A percentile compares a stretch with the other conserved stretches of the same genome.
phyloP scores from a whole-genome alignment of 1,140 invertebrate species.

The Trissolcus basalis region DNA sequence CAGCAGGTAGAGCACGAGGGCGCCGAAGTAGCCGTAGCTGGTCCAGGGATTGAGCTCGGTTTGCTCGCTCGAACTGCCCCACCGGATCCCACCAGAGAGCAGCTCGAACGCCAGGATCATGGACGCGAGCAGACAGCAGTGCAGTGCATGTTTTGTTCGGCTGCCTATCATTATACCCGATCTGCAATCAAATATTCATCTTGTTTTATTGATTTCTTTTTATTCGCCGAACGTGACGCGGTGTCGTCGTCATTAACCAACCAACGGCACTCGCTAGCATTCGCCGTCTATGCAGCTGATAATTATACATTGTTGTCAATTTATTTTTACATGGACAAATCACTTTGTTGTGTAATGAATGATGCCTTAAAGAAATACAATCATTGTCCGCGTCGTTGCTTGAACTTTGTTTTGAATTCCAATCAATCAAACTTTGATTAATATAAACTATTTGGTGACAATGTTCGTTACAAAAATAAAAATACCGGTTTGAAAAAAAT shows the following conservation, averaged over 20 bases:
- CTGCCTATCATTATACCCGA: constrained; percentile 78
- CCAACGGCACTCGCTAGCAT: too few relatives aligned
- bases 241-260: neutral
- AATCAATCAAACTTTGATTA: too few relatives aligned
- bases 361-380: too few relatives aligned
- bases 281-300: too few relatives aligned
- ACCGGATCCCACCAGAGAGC: constrained; percentile 85
- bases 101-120: constrained; percentile 88
- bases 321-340: too few relatives aligned
- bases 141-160: constrained; percentile 83
- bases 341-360: too few relatives aligned
- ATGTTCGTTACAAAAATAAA: too few relatives aligned
- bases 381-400: too few relatives aligned
- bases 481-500: too few relatives aligned
- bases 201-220: neutral
- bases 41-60: constrained; percentile 86
- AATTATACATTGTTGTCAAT: too few relatives aligned
- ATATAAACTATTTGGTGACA: too few relatives aligned
- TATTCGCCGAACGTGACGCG: neutral
- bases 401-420: too few relatives aligned
- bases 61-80: constrained; percentile 78
- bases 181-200: neutral
- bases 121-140: constrained; percentile 85
- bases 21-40: constrained; percentile 84
- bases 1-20: constrained; percentile 85